Percentiles rank a stretch among this genome's conserved stretches.
Evolutionary conservation across 2,888 invertebrate species (phyloP).

Genomic region (Agonopterix heracliana): DNA sequence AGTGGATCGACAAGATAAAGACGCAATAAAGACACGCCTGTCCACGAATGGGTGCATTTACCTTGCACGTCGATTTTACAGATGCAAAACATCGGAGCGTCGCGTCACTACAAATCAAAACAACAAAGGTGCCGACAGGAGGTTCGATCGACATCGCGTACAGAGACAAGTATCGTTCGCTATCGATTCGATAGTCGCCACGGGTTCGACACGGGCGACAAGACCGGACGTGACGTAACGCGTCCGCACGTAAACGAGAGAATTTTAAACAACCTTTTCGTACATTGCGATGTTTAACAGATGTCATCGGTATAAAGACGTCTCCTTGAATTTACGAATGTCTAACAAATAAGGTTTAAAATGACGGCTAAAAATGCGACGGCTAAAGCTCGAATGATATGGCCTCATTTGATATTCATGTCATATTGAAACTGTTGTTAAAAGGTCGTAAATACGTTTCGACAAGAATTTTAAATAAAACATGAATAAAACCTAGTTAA

Average conservation of each 20-base stretch:
- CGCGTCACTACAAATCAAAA: conserved; percentile 57
- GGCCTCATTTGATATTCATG: conserved; percentile 52
- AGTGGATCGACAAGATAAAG: too few species aligned
- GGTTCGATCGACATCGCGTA: conserved; percentile 60
- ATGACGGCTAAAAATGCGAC: conserved; percentile 7
- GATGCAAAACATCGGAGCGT: conserved; percentile 42
- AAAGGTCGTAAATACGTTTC: conserved; percentile 56
- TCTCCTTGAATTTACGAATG: conserved; percentile 24
- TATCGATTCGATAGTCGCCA: conserved; percentile 33
- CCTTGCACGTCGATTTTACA: conserved; percentile 34
- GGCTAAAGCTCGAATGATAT: conserved; percentile 16
- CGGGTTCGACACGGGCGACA: conserved; percentile 29
- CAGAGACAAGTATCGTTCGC: conserved; percentile 10
- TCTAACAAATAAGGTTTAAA: conserved; percentile 32
- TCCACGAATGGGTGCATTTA: conserved; percentile 10
- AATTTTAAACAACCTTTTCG: conserved; percentile 72
- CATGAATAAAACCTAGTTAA: conserved; percentile 1
- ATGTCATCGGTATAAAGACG: conserved; percentile 53
- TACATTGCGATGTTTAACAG: conserved; percentile 56
- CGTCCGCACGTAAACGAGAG: conserved; percentile 61
- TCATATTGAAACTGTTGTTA: conserved; percentile 55
- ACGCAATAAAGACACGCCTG: neutral
- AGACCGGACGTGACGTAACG: conserved; percentile 68
- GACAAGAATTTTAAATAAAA: conserved; percentile 48
- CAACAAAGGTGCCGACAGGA: conserved; percentile 68